Conservation (phyloP, 2,888 invertebrate genomes). For the Tanaodytes sp. region DNA sequence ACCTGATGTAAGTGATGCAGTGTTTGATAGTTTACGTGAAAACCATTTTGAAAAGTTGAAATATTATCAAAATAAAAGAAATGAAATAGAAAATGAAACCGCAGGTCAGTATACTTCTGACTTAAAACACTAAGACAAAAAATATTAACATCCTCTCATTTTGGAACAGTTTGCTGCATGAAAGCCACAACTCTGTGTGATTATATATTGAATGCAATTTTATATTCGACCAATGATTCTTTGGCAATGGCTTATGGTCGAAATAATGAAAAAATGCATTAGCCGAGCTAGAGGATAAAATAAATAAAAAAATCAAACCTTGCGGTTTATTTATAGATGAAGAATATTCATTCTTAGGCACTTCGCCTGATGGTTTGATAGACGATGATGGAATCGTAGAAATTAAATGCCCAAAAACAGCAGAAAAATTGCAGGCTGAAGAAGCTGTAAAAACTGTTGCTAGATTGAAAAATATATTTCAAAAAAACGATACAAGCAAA, state of each 20-base stretch:
- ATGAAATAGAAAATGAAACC: too few species aligned
- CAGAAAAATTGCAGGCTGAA: constrained; percentile 4
- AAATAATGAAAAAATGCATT: constrained; percentile 23
- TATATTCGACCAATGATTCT: too few species aligned
- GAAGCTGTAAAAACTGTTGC: constrained; percentile 11
- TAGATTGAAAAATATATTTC: too few species aligned
- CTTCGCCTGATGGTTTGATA: constrained; percentile 50
- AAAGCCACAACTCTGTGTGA: constrained; percentile 30
- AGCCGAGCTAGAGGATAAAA: constrained; percentile 5
- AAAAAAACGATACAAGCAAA: not conserved
- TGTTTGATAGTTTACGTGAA: too few species aligned
- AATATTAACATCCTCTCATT: constrained; percentile 44
- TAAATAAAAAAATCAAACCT: constrained; percentile 12
- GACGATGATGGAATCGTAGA: constrained; percentile 47
- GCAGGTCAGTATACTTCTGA: too few species aligned
- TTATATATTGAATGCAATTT: constrained; percentile 20
- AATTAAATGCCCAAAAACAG: constrained; percentile 43
- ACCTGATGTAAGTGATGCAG: too few species aligned
- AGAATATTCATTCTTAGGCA: constrained; percentile 29
- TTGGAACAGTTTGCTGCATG: constrained; percentile 42
- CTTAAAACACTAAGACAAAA: too few species aligned
- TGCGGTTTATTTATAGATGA: constrained; percentile 47
- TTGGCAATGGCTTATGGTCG: constrained; percentile 38
- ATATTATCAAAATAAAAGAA: too few species aligned
- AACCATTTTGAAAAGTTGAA: too few species aligned